Percentiles rank a stretch among this genome's conserved stretches.
phyloP scores from a whole-genome alignment of 1,140 invertebrate genomes.

The Chrysopa pallens region DNA sequence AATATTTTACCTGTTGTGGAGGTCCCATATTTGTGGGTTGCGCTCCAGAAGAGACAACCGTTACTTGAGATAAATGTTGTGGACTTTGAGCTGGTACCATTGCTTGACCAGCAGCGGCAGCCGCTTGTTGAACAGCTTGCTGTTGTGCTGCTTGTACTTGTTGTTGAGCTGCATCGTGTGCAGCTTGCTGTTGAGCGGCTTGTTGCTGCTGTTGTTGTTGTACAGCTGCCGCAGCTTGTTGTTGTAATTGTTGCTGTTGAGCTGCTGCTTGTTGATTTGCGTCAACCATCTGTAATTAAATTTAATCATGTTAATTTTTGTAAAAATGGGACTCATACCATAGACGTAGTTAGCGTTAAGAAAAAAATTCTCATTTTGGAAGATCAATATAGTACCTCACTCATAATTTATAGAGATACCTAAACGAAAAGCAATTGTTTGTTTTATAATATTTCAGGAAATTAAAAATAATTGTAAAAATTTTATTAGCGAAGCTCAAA shows the following conservation, averaged over 20 bases:
- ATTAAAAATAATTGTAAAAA: too few relatives aligned
- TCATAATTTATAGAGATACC: too few relatives aligned
- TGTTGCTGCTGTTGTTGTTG: slow-evolving; percentile 15
- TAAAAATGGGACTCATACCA: too few relatives aligned
- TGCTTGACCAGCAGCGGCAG: slow-evolving; percentile 21
- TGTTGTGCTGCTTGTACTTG: slow-evolving; percentile 20
- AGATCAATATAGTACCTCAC: too few relatives aligned
- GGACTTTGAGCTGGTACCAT: slow-evolving; percentile 30
- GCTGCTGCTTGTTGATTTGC: slow-evolving; percentile 10
- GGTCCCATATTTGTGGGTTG: slow-evolving; percentile 26
- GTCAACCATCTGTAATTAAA: slow-evolving; percentile 7
- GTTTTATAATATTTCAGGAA: too few relatives aligned
- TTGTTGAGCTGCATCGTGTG: slow-evolving; percentile 13
- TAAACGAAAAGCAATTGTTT: too few relatives aligned
- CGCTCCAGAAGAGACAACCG: slow-evolving; percentile 16
- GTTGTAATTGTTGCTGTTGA: slow-evolving; percentile 16
- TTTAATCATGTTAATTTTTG: too few relatives aligned
- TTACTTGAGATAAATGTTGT: slow-evolving; percentile 32
- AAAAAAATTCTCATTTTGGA: too few relatives aligned
- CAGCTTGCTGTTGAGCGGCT: slow-evolving; percentile 7
- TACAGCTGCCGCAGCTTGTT: slow-evolving; percentile 15
- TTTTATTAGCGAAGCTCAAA: too few relatives aligned
- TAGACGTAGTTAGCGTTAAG: too few relatives aligned
- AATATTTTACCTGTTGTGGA: slow-evolving; percentile 20
- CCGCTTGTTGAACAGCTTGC: slow-evolving; percentile 3